phyloP scores from a whole-genome alignment of 2,113 vertebrate genomes.

The Sitta europaea region DNA sequence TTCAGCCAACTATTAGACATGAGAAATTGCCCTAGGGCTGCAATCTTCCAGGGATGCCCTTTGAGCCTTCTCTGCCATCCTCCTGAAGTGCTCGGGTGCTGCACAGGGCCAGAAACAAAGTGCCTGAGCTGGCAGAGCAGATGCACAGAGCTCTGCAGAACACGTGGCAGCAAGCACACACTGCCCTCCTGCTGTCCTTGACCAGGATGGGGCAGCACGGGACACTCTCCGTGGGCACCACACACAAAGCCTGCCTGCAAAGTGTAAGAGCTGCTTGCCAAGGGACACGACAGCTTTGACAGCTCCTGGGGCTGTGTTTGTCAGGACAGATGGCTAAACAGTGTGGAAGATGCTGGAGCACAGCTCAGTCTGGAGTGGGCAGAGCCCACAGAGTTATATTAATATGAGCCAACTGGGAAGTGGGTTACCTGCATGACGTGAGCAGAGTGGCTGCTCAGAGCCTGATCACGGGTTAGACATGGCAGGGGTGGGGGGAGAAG shows the following conservation, averaged over 20 bases:
- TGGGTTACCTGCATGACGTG: not conserved
- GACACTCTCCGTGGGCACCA: fast-evolving
- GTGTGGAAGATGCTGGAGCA: not conserved
- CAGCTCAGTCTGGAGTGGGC: not conserved
- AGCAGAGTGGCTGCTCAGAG: not conserved
- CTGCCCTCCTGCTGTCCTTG: not conserved
- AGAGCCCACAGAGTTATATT: not conserved
- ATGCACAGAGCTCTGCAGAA: not conserved
- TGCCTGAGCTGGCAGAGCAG: not conserved
- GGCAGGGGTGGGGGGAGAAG: not conserved
- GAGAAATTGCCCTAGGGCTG: not conserved
- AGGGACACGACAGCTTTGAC: not conserved
- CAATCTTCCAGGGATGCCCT: not conserved
- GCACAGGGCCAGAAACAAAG: not conserved
- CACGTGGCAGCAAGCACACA: not conserved
- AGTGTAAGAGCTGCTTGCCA: not conserved
- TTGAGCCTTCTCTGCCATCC: not conserved
- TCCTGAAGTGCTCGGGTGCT: not conserved
- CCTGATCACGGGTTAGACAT: not conserved
- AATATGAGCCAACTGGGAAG: not conserved
- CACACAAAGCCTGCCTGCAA: not conserved
- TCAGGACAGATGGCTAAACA: not conserved
- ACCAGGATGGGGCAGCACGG: not conserved
- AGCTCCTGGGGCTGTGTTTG: not conserved
- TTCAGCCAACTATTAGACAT: not conserved